A percentile compares a stretch with the other conserved stretches of the same genome.
Conservation (phyloP, 2,888 invertebrate genomes). For the Pocota personata region DNA sequence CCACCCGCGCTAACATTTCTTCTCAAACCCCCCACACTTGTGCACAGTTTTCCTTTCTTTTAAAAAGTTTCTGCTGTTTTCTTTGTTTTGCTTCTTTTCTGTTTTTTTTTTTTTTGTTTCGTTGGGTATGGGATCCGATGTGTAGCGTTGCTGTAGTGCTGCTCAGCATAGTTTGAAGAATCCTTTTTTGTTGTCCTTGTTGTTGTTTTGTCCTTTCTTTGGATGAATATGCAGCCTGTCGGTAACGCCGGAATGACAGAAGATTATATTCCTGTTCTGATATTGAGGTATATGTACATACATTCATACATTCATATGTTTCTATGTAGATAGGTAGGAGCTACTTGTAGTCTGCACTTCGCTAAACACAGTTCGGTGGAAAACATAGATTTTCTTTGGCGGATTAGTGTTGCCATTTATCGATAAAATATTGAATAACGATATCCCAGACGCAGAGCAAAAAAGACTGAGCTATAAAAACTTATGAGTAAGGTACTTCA, state of each 20-base stretch:
- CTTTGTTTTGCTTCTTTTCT: constrained; percentile 8
- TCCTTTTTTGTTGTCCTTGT: constrained; percentile 26
- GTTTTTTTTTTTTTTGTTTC: constrained; percentile 17
- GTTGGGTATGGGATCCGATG: constrained; percentile 35
- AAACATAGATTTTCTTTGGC: neutral
- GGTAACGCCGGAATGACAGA: constrained; percentile 10
- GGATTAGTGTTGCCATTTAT: constrained; percentile 32
- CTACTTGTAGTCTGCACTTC: constrained; percentile 7
- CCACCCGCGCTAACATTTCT: constrained; percentile 28
- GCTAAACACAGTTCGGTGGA: neutral
- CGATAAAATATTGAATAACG: neutral
- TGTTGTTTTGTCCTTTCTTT: constrained; percentile 26
- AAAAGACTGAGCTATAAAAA: too few relatives aligned
- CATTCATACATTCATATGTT: neutral
- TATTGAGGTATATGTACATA: neutral
- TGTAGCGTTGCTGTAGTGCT: constrained; percentile 17
- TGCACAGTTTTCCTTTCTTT: constrained; percentile 43
- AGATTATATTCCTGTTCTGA: constrained; percentile 12
- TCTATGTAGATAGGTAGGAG: neutral
- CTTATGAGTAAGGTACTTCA: too few relatives aligned
- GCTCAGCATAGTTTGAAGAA: constrained; percentile 42
- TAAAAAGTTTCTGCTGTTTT: constrained; percentile 29
- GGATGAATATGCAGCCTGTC: constrained; percentile 29
- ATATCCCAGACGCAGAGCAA: neutral
- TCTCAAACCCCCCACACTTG: constrained; percentile 21